Base-by-base conservation (phyloP, 2,113 vertebrate genomes). In the Hippocampus comes region DNA sequence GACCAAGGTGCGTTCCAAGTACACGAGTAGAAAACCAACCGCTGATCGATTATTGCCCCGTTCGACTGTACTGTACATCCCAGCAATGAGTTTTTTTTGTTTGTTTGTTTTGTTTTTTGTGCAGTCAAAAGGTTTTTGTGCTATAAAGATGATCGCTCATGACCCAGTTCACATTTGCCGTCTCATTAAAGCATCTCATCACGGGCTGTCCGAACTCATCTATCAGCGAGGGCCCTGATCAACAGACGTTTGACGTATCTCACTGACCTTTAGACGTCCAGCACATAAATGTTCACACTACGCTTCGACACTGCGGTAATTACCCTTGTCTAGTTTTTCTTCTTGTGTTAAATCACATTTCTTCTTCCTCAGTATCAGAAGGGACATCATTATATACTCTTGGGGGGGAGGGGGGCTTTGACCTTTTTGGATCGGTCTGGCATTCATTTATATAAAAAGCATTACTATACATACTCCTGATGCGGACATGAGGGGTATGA, bases 21-120 rank as follows among this genome's bases (percentile, higher is more conserved):
- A 84, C 81, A 89, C 81, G 86, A 78, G 75, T 78, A 88, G 83
- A 87, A 89, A 88, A 89, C 84, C 89, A 91, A 91, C 87, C 77
- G 81, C 78, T 66, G 64, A 79, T 84, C 71, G 21, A 88, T 91
- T 91, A 91, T 91, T 89, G 89, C 88, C 89, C 90, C 88, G 88
- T 86, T 89, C 73, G 61, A 89, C 89, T 89, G 86, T 90, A 89
- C 90, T 89, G 87, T 90, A 90, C 90, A 90, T 90, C 90, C 89
- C 90, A 91, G 89, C 90, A 89, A 87, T 89, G 89, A 77, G 89
- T 89, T 88, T 85, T 80, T 77, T 81, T 57, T 25, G 9, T 89
- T 77, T 30, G 12, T 30, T 48, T 48, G 49, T 51, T 51, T 18
- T 67, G 27, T 48, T 89, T 85, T 86, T 91, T 91, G 90, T 91